These are phyloP conservation scores for Nautilus pompilius DNA, from an alignment of 1,140 invertebrate genomes.

Conservation along the genomic window DNA sequence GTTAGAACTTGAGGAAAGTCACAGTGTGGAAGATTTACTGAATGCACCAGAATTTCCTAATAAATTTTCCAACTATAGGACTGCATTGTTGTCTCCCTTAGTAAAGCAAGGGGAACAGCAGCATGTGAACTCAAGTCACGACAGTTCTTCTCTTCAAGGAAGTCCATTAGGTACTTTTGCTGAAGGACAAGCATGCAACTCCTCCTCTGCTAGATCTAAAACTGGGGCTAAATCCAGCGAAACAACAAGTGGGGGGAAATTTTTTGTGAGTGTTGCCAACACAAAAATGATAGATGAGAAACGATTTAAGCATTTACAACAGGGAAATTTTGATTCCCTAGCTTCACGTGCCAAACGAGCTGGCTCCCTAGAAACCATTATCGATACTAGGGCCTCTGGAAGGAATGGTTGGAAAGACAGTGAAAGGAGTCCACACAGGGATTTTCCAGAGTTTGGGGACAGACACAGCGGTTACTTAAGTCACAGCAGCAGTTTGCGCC, in stretches of 20 bases:
- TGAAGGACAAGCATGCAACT: too few relatives aligned
- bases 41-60: slow-evolving; percentile 19
- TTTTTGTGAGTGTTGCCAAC: slow-evolving; percentile 36
- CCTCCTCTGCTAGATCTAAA: too few relatives aligned
- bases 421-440: slow-evolving; percentile 6
- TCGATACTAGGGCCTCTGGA: slow-evolving; percentile 12
- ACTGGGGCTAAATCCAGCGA: slow-evolving; percentile 4
- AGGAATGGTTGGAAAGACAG: slow-evolving; percentile 5
- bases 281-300: slow-evolving; percentile 2
- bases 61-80: too few relatives aligned
- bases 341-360: slow-evolving; percentile 18
- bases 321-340: slow-evolving; percentile 19
- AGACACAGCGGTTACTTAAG: slow-evolving; percentile 7
- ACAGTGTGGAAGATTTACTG: slow-evolving; percentile 45
- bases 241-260: slow-evolving; percentile 27
- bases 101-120: too few relatives aligned
- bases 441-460: slow-evolving; percentile 10
- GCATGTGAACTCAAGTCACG: too few relatives aligned
- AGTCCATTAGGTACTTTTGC: too few relatives aligned
- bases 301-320: slow-evolving; percentile 5
- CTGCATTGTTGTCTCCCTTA: too few relatives aligned
- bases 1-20: slow-evolving; percentile 63
- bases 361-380: slow-evolving; percentile 30
- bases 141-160: too few relatives aligned
- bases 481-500: slow-evolving; percentile 27